Conservation (phyloP, 92 coral and sea anemone species). For the Zoanthus gigantus region DNA sequence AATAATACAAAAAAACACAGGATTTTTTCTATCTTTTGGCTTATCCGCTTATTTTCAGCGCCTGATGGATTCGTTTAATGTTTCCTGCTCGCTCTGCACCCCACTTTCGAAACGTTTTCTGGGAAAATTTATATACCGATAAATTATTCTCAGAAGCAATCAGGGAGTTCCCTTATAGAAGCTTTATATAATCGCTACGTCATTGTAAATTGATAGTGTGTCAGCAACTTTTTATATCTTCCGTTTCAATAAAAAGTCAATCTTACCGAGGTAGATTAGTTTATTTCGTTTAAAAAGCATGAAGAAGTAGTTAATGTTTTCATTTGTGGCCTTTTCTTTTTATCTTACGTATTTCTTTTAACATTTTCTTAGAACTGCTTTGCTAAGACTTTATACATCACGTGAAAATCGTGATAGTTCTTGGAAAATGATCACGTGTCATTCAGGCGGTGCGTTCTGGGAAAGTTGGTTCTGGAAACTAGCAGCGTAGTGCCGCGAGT, state of each 20-base stretch:
- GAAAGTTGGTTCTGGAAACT: not conserved
- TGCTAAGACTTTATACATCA: not conserved
- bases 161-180: not conserved
- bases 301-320: no score
- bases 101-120: not conserved
- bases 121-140: not conserved
- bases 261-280: no score
- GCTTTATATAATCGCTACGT: no score
- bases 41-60: not conserved
- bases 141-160: not conserved
- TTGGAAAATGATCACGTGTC: not conserved
- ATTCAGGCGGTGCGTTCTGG: not conserved
- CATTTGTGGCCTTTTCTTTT: no score
- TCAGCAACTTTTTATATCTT: not conserved
- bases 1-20: no score
- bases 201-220: not conserved
- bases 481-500: not conserved
- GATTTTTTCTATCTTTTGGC: not conserved
- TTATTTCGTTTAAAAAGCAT: no score
- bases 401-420: not conserved
- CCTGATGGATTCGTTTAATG: not conserved
- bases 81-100: not conserved
- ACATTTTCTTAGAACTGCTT: no score
- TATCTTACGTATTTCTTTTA: no score
- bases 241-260: no score